Base-by-base conservation (phyloP, 2,797 vertebrate genomes). In the Lophius americanus region DNA sequence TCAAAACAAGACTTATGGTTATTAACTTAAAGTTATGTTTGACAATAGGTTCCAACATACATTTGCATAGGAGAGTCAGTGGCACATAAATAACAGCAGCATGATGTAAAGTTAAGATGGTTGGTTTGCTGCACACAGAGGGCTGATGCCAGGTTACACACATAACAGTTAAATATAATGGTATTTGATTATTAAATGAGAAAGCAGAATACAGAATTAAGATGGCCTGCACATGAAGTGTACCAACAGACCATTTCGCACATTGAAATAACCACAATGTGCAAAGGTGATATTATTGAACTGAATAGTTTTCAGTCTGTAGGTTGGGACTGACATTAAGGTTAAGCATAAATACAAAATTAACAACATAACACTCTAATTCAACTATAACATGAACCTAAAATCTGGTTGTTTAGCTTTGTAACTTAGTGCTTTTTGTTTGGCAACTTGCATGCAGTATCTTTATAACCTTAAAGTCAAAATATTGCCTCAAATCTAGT, bases 301-400 rank as follows among this genome's bases (percentile, higher is more conserved):
- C 37, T 37, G 42, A 64, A 57, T 66, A 52, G 44, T 73, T 68
- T 74, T 70, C 13, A 76, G 55, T 62, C 66, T 64, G 49, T 37
- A 52, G n/a, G 69, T 75, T 78, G 79, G 70, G 64, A 82, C 64
- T 2, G n/a, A 68, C 36, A 55, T 60, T 58, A 60, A 57, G 6
- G 61, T 51, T 10, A 48, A 35, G 50, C 32, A 79, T 68, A 72
- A 78, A 85, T 60, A 58, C 0, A 71, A 62, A 66, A 46, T 62
- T 14, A 68, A 56, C n/a, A 64, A 63, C 51, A 59, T 70, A 51
- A 33, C 52, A 60, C 49, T 51, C 63, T 37, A 3, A 51, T 42
- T 60, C 7, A 41, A 60, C 35, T 38, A 37, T 6, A 39, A 50
- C 32, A 6, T 51, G 7, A 67, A 56, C 14, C 7, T 69, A 35